Conservation (phyloP, 2,888 invertebrate species). For the Microplitis manilae region DNA sequence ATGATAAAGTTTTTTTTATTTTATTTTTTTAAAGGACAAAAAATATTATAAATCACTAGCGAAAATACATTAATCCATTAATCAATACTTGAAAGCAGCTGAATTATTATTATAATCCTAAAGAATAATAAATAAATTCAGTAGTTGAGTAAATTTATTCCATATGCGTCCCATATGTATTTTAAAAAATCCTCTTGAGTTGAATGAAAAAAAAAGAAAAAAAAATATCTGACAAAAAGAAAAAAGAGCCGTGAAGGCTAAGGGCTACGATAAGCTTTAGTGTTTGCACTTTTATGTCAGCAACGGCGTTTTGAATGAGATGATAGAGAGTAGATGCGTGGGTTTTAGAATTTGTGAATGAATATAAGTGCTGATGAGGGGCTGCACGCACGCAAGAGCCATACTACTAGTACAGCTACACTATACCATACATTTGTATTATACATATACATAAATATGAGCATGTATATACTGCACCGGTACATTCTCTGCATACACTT, state of each 20-base stretch:
- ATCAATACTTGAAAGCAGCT: neutral
- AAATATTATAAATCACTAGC: neutral
- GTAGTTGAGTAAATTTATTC: neutral
- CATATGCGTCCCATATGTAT: conserved; percentile 23
- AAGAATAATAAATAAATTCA: neutral
- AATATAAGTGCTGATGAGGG: conserved; percentile 19
- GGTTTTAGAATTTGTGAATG: conserved; percentile 31
- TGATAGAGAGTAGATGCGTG: conserved; percentile 9
- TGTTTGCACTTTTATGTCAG: conserved; percentile 52
- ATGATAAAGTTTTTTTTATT: neutral
- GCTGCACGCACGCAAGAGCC: conserved; percentile 26
- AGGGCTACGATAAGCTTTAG: conserved; percentile 22
- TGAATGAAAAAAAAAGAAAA: neutral
- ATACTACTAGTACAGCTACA: neutral
- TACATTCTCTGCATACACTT: conserved; percentile 14
- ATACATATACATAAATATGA: conserved; percentile 8
- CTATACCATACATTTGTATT: neutral
- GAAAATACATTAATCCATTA: neutral
- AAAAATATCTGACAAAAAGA: neutral
- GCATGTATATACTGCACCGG: conserved; percentile 7
- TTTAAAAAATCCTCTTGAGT: conserved; percentile 6
- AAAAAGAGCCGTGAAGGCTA: conserved; percentile 17
- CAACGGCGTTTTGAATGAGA: conserved; percentile 46
- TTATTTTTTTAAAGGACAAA: neutral
- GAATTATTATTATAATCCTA: neutral